Evolutionary conservation across 1,140 invertebrate species (phyloP).

Genomic region (Drosophila setifemur): DNA sequence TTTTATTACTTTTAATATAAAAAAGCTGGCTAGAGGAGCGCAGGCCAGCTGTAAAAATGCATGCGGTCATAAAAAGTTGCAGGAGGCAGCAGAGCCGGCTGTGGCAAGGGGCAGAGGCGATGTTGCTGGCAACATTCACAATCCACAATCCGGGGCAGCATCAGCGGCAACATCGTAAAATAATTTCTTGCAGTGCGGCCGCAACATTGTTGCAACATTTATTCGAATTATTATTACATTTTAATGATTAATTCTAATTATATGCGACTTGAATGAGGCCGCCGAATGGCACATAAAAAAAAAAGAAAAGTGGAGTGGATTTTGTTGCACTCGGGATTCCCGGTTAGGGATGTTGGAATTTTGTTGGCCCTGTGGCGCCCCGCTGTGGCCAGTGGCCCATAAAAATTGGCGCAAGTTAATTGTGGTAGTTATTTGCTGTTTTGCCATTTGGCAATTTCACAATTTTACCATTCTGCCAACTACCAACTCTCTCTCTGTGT

Average conservation of each 20-base stretch:
- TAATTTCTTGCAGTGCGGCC: conserved; percentile 53
- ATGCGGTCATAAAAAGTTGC: conserved; percentile 75
- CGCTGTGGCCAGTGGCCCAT: conserved; percentile 35
- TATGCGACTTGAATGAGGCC: conserved; percentile 73
- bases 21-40: conserved; percentile 55
- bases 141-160: neutral
- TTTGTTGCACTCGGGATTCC: neutral
- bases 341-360: too few species aligned
- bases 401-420: conserved; percentile 77
- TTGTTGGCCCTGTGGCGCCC: conserved; percentile 46
- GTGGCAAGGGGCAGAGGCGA: conserved; percentile 14
- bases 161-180: conserved; percentile 67
- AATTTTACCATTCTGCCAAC: conserved; percentile 44
- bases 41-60: conserved; percentile 73
- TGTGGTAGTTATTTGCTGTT: conserved; percentile 77
- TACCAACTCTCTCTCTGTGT: conserved; percentile 39
- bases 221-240: conserved; percentile 81
- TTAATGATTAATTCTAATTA: conserved; percentile 82
- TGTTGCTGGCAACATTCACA: conserved; percentile 36
- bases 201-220: conserved; percentile 79
- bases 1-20: conserved; percentile 81
- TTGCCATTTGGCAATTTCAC: conserved; percentile 59
- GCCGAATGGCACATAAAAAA: conserved; percentile 49
- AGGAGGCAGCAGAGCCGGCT: conserved; percentile 31
- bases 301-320: conserved; percentile 14